A percentile compares a stretch with the other conserved stretches of the same genome.
Conservation (phyloP, 1,140 invertebrate species). For the honey bee (Apis mellifera) region DNA sequence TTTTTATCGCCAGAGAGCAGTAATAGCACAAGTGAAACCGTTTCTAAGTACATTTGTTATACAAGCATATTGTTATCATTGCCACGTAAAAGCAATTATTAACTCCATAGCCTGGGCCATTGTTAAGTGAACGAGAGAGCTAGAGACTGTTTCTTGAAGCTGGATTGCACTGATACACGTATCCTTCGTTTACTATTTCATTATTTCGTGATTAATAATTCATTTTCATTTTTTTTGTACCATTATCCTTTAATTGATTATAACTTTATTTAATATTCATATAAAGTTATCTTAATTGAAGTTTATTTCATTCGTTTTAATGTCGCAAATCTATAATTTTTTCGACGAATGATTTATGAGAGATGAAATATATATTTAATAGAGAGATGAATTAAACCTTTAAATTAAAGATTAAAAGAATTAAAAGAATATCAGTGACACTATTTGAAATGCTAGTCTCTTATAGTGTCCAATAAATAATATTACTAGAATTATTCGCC, state of each 20-base stretch:
- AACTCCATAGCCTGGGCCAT: constrained; percentile 69
- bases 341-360: neutral
- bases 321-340: neutral
- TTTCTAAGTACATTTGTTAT: constrained; percentile 71
- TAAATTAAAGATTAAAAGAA: neutral
- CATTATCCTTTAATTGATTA: neutral
- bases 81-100: constrained; percentile 69
- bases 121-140: constrained; percentile 67
- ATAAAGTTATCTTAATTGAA: constrained; percentile 11
- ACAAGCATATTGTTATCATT: constrained; percentile 72
- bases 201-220: neutral
- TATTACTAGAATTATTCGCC: neutral
- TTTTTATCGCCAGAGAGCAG: constrained; percentile 65
- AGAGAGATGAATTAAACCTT: neutral
- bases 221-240: neutral
- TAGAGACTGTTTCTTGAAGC: constrained; percentile 61
- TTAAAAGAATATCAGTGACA: neutral
- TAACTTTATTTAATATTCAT: constrained; percentile 9
- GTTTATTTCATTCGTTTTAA: neutral
- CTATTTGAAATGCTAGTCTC: neutral
- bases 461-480: neutral
- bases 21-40: constrained; percentile 69
- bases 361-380: neutral
- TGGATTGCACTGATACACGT: constrained; percentile 51
- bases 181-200: neutral